Evolutionary conservation across 2,113 vertebrate genomes (phyloP).

Genomic region (Silurus asotus): DNA sequence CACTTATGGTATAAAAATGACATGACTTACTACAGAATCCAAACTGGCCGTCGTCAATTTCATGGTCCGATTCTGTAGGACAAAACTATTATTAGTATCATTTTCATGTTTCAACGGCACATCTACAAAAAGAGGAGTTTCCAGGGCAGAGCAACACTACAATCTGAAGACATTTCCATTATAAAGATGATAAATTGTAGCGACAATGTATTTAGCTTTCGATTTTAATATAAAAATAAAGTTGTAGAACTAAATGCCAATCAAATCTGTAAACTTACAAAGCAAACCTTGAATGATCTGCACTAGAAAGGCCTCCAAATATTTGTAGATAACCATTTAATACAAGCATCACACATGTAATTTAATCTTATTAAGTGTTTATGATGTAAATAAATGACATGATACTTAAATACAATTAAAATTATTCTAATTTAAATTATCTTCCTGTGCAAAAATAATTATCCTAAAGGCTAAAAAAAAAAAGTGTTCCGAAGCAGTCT

Average conservation of each 20-base stretch:
- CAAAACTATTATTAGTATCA: slow-evolving; percentile 54
- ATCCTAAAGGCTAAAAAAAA: background rate
- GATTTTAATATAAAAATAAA: background rate
- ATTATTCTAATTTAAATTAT: background rate
- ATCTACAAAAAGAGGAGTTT: slow-evolving; percentile 11
- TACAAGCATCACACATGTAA: background rate
- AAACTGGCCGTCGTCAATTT: slow-evolving; percentile 85
- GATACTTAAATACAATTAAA: background rate
- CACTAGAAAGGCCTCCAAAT: background rate
- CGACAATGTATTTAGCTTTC: background rate
- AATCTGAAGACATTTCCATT: background rate
- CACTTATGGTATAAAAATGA: background rate
- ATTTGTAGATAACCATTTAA: background rate
- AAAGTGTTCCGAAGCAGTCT: background rate
- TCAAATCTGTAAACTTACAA: background rate
- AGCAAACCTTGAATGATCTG: background rate
- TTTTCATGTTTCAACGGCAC: background rate
- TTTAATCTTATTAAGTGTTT: background rate
- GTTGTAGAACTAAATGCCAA: background rate
- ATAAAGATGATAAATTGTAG: background rate
- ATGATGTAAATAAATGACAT: background rate
- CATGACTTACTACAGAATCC: slow-evolving; percentile 89
- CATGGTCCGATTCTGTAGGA: slow-evolving; percentile 77
- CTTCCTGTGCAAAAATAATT: background rate
- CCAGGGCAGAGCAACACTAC: slow-evolving; percentile 28